phyloP scores from a whole-genome alignment of 2,113 vertebrate genomes.

The Gorsachius goisagi region DNA sequence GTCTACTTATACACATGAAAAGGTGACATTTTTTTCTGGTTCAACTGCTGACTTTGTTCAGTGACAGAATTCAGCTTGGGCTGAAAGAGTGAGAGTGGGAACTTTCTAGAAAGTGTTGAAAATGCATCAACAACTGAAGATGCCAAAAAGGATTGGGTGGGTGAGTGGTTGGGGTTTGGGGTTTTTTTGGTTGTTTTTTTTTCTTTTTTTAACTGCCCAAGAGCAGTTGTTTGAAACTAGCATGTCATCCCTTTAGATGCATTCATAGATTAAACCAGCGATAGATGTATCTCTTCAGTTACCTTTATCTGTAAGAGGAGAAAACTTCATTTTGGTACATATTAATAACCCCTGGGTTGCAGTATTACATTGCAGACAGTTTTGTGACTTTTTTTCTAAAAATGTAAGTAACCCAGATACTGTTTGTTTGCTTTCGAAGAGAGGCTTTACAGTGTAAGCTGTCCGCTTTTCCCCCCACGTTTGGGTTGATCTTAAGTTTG shows the following conservation, averaged over 20 bases:
- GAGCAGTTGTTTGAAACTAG: background rate
- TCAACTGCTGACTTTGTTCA: background rate
- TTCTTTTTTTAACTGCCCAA: background rate
- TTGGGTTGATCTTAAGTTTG: background rate
- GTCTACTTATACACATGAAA: background rate
- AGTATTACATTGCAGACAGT: background rate
- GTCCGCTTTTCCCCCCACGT: accelerated
- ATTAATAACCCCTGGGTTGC: background rate
- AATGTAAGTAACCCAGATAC: background rate
- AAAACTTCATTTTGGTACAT: background rate
- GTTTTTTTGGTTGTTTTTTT: background rate
- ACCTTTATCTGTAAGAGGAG: background rate
- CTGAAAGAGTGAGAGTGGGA: background rate
- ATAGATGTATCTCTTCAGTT: background rate
- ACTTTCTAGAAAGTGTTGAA: background rate
- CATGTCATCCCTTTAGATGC: background rate
- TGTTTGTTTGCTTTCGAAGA: background rate
- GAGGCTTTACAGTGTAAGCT: background rate
- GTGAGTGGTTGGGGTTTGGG: background rate
- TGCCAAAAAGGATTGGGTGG: background rate
- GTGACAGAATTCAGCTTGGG: background rate
- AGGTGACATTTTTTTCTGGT: background rate
- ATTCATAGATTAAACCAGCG: background rate
- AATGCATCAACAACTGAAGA: background rate
- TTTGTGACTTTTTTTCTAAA: background rate